Evolutionary conservation across 1,140 invertebrate species (phyloP), one percentile per base, ranked within the genome.

Genomic region (Cherax quadricarinatus): DNA sequence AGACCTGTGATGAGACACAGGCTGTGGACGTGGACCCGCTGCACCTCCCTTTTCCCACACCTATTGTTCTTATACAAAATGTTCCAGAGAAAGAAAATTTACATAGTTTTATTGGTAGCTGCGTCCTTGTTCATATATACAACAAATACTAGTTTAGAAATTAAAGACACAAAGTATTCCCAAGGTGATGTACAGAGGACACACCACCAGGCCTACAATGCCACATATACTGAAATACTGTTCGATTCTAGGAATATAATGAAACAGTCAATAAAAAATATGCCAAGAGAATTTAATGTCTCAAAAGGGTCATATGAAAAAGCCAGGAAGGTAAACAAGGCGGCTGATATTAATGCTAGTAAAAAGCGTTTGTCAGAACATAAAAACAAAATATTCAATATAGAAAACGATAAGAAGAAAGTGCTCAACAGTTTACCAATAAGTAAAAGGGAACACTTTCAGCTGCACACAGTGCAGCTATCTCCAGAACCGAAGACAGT

Each of bases 401-500:
- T 60, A 16, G 57, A 16, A 9, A 60, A 60, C 16, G 16, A 60
- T 16, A 66, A 16, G 62, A 21, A 66, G 18, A 66, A 21, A 4
- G 0, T 14, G 62, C 2, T 18, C 14, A 66, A 1, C 18, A 18
- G 5, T 6, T 66, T 21, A 66, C 14, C 5, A 21, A 66, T 18
- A 18, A 66, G 21, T 66, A 21, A 66, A 66, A 18, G 2, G 21
- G 24, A 30, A 30, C 24, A 75, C 24, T 75, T 30, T 9, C n/a
- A 75, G n/a, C 4, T 75, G 21, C 6, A 24, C n/a, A 30, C 7
- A 30, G n/a, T n/a, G 7, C 70, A 30, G 24, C 3, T 1, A 30
- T 75, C 70, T 30, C 12, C 70, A 9, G 6, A 57, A 49, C 83
- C 7, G 48, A 89, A 89, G 48, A 75, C 21, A 7, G 66, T 89